Evolutionary conservation across 2,888 invertebrate species (phyloP), one percentile per base, ranked within the genome.

Genomic region (Leucoma salicis): DNA sequence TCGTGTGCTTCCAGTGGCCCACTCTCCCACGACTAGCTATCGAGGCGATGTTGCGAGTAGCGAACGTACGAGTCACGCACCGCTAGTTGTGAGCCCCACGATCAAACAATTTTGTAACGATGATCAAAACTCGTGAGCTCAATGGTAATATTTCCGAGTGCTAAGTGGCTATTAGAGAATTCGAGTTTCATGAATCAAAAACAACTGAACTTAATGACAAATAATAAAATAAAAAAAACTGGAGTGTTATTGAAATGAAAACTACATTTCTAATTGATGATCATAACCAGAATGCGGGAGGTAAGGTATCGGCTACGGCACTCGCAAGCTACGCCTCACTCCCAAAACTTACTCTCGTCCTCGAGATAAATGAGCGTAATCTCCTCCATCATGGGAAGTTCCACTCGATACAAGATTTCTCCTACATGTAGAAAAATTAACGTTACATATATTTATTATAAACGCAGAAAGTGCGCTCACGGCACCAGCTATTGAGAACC

Each of bases 351-450:
- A 92, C 92, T 91, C 91, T 93, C 93, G 94, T 95, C 95, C 94
- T 95, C 95, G 94, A 95, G 94, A 95, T 95, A 95, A 92, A 95
- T 95, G 93, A 95, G 94, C 90, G 95, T 95, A 91, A 95, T 95
- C 93, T 95, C 95, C 94, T 95, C 95, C 95, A 95, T 95, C 94
- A 95, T 94, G 91, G 95, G 95, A 92, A 95, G 94, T 93, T 95
- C 95, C 94, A 95, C 95, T 92, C 95, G 95, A 92, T 95, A 95
- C 94, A 95, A 95, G 93, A 95, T 95, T 94, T 95, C 95, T 92
- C 94, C 94, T 90, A 90, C 82, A 90, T 87, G 88, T 89, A 90
- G 82, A 90, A 90, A 90, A 88, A 90, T 89, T 84, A 83, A 83
- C 82, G 89, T 90, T 90, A 89, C 78, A 84, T 78, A 86, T 69